phyloP scores from a whole-genome alignment of 2,113 vertebrate species.

The Trogon melanurus region DNA sequence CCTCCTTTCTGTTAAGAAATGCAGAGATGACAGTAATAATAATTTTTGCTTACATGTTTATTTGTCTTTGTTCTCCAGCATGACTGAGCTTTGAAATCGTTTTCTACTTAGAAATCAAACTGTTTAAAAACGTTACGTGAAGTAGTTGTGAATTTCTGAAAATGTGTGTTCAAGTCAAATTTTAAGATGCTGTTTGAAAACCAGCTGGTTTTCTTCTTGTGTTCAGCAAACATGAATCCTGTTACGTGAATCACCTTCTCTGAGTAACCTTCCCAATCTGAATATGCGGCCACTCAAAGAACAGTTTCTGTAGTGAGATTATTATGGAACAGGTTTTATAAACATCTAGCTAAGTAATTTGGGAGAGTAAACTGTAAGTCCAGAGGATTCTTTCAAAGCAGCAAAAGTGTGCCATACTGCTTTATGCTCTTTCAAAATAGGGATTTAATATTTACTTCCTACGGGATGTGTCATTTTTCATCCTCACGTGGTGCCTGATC shows the following conservation, averaged over 20 bases:
- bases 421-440: neutral
- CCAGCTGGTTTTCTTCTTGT: neutral
- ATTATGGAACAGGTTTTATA: neutral
- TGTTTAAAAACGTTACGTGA: neutral
- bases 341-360: neutral
- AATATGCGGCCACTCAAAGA: neutral
- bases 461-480: neutral
- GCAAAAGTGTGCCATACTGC: neutral
- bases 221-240: neutral
- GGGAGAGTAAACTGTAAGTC: neutral
- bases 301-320: neutral
- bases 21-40: constrained; percentile 19
- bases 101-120: neutral
- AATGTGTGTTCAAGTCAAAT: neutral
- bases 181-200: neutral
- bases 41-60: neutral
- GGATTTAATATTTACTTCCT: neutral
- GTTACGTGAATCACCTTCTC: accelerated
- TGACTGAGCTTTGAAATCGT: neutral
- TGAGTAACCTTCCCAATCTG: neutral
- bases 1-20: neutral
- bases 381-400: neutral
- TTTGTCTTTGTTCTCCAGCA: neutral
- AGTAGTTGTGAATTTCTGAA: neutral
- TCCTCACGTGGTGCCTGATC: neutral